Evolutionary conservation across 23 tunicate genomes (phyloP).

Genomic region (Ciona savignyi): DNA sequence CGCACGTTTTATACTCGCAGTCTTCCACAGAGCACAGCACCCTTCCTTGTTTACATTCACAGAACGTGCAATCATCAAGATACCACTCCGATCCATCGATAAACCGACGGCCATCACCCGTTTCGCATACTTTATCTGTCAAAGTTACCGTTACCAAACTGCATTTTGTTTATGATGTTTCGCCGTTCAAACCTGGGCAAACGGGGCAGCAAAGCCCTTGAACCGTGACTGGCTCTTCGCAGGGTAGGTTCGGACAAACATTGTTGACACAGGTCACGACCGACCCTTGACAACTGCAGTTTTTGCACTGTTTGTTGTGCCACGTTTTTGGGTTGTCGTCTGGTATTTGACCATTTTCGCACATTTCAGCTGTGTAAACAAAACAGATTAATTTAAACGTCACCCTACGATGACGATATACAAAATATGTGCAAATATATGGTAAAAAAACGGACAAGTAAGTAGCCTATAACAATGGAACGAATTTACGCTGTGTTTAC

Average conservation of each 20-base stretch:
- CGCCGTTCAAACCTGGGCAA: conserved; percentile 65
- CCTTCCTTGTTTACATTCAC: conserved; percentile 73
- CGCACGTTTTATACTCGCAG: conserved; percentile 67
- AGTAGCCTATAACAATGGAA: too few species aligned
- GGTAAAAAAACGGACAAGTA: too few species aligned
- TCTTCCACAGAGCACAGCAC: conserved; percentile 83
- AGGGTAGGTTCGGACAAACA: conserved; percentile 51
- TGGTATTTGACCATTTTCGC: conserved; percentile 21
- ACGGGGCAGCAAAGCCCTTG: conserved; percentile 77
- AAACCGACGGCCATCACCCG: conserved; percentile 76
- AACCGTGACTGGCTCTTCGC: conserved; percentile 44
- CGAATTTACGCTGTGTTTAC: too few species aligned
- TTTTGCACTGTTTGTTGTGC: conserved; percentile 51
- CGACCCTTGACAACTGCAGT: conserved; percentile 35
- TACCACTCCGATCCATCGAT: conserved; percentile 83
- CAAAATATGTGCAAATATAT: too few species aligned
- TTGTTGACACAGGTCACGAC: conserved; percentile 39
- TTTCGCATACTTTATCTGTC: conserved; percentile 65
- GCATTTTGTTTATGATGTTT: too few species aligned
- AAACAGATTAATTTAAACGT: neutral
- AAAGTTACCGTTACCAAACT: neutral
- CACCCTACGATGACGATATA: neutral
- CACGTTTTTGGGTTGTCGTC: conserved; percentile 23
- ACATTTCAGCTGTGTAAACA: conserved; percentile 26
- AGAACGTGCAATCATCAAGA: conserved; percentile 85